These are phyloP conservation scores for Liopterus haemorrhoidalis DNA, from an alignment of 2,888 invertebrate species.

Conservation along the genomic window DNA sequence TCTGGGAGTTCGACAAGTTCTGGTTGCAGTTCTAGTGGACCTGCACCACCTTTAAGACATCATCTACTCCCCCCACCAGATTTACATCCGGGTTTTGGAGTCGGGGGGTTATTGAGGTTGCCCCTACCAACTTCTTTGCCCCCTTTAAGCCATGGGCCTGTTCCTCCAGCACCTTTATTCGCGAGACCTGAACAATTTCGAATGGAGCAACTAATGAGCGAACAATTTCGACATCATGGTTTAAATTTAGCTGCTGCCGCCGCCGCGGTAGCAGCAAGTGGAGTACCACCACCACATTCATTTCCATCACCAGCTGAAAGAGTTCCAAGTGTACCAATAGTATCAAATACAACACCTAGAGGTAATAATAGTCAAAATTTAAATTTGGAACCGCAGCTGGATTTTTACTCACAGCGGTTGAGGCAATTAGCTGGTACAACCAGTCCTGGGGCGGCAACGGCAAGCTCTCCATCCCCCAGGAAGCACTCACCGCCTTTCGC, in stretches of 20 bases:
- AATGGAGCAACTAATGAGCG: slow-evolving; percentile 78
- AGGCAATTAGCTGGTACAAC: slow-evolving; percentile 95
- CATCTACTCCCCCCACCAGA: slow-evolving; percentile 67
- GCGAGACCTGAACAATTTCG: slow-evolving; percentile 74
- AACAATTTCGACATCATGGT: slow-evolving; percentile 75
- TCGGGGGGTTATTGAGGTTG: slow-evolving; percentile 65
- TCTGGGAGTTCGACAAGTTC: slow-evolving; percentile 47
- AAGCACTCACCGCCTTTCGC: slow-evolving; percentile 75
- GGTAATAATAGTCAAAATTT: slow-evolving; percentile 54
- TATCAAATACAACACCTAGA: slow-evolving; percentile 42
- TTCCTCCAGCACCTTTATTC: slow-evolving; percentile 68
- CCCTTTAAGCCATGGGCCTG: slow-evolving; percentile 61
- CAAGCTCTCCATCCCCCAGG: slow-evolving; percentile 76
- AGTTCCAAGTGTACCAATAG: slow-evolving; percentile 50
- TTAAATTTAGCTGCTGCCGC: slow-evolving; percentile 71
- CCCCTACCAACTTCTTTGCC: slow-evolving; percentile 62
- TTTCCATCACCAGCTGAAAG: slow-evolving; percentile 58
- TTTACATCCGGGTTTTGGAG: slow-evolving; percentile 70
- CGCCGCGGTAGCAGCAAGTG: slow-evolving; percentile 60
- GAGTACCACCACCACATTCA: slow-evolving; percentile 56
- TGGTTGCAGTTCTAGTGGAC: slow-evolving; percentile 52
- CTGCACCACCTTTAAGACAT: slow-evolving; percentile 60
- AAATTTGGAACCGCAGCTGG: slow-evolving; percentile 82
- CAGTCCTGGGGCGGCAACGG: slow-evolving; percentile 86
- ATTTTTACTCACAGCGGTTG: slow-evolving; percentile 99